Evolutionary conservation across 2,888 invertebrate genomes (phyloP).

Genomic region (Aphidoletes aphidimyza): DNA sequence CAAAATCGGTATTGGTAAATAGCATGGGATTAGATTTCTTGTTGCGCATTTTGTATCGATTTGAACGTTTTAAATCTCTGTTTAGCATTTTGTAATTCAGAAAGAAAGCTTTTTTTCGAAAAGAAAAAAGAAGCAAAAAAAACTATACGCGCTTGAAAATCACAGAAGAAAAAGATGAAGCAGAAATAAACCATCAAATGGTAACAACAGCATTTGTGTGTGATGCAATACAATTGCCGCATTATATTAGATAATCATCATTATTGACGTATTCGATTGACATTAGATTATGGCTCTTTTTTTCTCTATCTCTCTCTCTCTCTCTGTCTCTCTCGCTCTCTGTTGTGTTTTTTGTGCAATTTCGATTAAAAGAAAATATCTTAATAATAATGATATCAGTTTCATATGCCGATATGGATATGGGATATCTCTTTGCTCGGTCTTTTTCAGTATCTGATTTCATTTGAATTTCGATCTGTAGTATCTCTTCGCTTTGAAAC

Average conservation of each 20-base stretch:
- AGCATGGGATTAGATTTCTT: background rate
- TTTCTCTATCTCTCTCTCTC: no score
- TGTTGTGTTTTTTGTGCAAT: slow-evolving; percentile 19
- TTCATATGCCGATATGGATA: no score
- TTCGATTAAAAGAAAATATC: slow-evolving; percentile 14
- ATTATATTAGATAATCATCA: slow-evolving; percentile 51
- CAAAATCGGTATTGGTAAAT: background rate
- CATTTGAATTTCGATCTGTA: background rate
- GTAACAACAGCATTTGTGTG: slow-evolving; percentile 46
- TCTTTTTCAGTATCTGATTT: background rate
- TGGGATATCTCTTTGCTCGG: no score
- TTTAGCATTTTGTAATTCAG: slow-evolving; percentile 37
- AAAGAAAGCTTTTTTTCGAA: background rate
- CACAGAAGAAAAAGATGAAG: background rate
- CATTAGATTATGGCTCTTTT: slow-evolving; percentile 43
- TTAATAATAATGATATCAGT: slow-evolving; percentile 15
- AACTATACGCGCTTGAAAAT: background rate
- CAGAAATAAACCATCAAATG: slow-evolving; percentile 37
- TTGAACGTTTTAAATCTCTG: background rate
- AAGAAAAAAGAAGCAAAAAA: background rate
- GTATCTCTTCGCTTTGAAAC: background rate
- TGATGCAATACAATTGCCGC: slow-evolving; percentile 52
- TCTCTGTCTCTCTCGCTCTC: no score
- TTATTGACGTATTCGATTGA: slow-evolving; percentile 33
- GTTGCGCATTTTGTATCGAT: background rate